Evolutionary conservation across 2,797 vertebrate genomes (phyloP).

Genomic region (Crocidura indochinensis): DNA sequence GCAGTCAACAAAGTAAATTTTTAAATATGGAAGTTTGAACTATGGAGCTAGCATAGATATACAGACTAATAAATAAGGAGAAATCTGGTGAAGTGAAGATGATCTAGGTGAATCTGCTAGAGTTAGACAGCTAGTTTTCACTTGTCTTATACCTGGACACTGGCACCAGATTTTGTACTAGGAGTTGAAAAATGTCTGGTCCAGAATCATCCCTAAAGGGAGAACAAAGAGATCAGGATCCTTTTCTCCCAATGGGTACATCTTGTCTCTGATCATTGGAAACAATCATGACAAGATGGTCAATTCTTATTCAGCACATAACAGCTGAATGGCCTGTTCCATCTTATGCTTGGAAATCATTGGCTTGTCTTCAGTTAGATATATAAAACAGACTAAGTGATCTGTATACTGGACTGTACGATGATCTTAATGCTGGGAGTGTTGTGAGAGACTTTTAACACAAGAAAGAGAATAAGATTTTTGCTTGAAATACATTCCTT

Average conservation of each 20-base stretch:
- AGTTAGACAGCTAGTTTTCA: no score
- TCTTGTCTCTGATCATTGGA: slow-evolving; percentile 22
- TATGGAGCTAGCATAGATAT: slow-evolving; percentile 37
- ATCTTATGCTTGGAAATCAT: slow-evolving; percentile 4
- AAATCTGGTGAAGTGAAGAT: slow-evolving; percentile 29
- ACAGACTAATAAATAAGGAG: slow-evolving; percentile 16
- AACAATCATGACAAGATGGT: slow-evolving; percentile 26
- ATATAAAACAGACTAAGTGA: neutral
- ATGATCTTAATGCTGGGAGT: neutral
- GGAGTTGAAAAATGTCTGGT: neutral
- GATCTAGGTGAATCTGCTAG: slow-evolving; percentile 17
- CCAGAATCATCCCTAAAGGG: slow-evolving; percentile 22
- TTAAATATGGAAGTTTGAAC: slow-evolving; percentile 30
- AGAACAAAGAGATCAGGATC: neutral
- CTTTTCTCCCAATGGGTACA: slow-evolving; percentile 18
- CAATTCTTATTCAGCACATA: slow-evolving; percentile 13
- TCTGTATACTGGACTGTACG: neutral
- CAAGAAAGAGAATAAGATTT: slow-evolving; percentile 32
- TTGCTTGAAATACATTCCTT: slow-evolving; percentile 38
- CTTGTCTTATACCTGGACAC: no score
- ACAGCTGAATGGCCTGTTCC: neutral
- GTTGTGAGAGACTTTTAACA: slow-evolving; percentile 21
- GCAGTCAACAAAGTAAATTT: slow-evolving; percentile 27
- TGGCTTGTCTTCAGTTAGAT: neutral
- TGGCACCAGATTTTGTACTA: no score